These are phyloP conservation scores for Mythimna lalbum DNA, from an alignment of 2,888 invertebrate genomes.

Conservation along the genomic window DNA sequence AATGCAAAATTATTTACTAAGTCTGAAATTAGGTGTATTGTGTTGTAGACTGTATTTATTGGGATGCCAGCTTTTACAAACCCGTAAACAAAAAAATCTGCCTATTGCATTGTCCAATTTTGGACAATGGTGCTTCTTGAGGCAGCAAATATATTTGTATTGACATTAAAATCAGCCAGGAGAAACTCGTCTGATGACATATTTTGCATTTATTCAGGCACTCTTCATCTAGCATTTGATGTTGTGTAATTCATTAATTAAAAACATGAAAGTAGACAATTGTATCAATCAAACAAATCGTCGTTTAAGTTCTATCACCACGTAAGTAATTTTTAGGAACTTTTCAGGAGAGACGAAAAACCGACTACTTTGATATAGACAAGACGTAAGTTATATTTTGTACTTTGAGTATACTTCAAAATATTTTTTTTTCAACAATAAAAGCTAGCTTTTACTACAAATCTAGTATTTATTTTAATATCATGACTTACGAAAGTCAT, in stretches of 20 bases:
- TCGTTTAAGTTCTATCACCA: too few species aligned
- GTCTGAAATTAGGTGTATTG: constrained; percentile 53
- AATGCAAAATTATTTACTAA: constrained; percentile 63
- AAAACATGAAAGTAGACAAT: not conserved
- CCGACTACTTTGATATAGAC: too few species aligned
- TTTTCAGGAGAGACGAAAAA: too few species aligned
- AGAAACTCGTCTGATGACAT: not conserved
- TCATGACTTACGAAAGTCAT: too few species aligned
- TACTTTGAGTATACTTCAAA: too few species aligned
- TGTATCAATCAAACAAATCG: too few species aligned
- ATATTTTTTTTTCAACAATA: too few species aligned
- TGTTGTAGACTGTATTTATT: constrained; percentile 56
- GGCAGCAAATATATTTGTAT: not conserved
- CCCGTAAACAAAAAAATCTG: not conserved
- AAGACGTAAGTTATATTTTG: too few species aligned
- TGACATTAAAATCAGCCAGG: not conserved
- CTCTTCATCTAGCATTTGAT: constrained; percentile 8
- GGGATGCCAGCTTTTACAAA: constrained; percentile 8
- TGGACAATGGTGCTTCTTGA: not conserved
- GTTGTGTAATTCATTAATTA: not conserved
- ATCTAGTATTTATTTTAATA: too few species aligned
- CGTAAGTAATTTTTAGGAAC: too few species aligned
- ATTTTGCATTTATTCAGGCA: constrained; percentile 16
- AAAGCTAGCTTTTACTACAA: too few species aligned
- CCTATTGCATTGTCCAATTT: not conserved